Evolutionary conservation across 1,140 invertebrate species (phyloP).

Genomic region (Drosophila oshimai): DNA sequence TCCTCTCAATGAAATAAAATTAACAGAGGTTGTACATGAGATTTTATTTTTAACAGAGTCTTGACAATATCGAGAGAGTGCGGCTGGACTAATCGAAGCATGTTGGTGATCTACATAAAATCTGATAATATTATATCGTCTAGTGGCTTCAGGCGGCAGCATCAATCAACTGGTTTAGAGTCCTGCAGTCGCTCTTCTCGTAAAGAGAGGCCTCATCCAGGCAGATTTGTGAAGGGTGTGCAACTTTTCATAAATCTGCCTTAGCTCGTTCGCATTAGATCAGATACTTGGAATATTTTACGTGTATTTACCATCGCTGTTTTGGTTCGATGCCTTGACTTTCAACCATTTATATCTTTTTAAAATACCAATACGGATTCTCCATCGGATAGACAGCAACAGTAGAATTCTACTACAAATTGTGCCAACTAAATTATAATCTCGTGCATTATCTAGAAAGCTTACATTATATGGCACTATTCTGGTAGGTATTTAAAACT

Average conservation of each 20-base stretch:
- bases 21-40: slow-evolving; percentile 10
- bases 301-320: slow-evolving; percentile 80
- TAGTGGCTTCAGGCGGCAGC: slow-evolving; percentile 71
- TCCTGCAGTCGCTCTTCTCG: slow-evolving; percentile 39
- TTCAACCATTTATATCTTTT: slow-evolving; percentile 53
- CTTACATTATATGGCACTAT: slow-evolving; percentile 54
- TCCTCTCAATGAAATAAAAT: background rate
- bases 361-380: slow-evolving; percentile 49
- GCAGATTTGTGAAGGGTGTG: slow-evolving; percentile 57
- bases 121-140: slow-evolving; percentile 24
- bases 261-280: slow-evolving; percentile 26
- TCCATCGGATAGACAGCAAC: slow-evolving; percentile 35
- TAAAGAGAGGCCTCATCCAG: slow-evolving; percentile 61
- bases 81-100: slow-evolving; percentile 31
- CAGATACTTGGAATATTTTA: slow-evolving; percentile 70
- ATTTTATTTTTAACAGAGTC: slow-evolving; percentile 36
- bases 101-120: slow-evolving; percentile 40
- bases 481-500: slow-evolving; percentile 14
- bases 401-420: slow-evolving; percentile 34
- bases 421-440: background rate
- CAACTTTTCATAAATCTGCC: slow-evolving; percentile 52
- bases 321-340: slow-evolving; percentile 26
- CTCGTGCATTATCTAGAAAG: slow-evolving; percentile 48
- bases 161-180: slow-evolving; percentile 53
- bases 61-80: slow-evolving; percentile 9